Conservation (phyloP, 2,888 invertebrate species). For the Gandaritis pyraliata region DNA sequence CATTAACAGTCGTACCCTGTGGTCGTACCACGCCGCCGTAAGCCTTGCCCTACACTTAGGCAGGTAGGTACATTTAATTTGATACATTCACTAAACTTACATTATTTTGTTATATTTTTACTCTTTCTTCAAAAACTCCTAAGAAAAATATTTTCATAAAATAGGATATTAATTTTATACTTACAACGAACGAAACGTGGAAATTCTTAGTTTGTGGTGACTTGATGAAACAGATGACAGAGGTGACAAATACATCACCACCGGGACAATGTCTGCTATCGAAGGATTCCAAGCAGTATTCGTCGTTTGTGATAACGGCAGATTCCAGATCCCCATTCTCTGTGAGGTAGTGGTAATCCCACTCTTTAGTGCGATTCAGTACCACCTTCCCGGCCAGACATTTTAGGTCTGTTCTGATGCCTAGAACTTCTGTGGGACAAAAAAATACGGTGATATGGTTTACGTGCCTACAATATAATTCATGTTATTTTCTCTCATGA, state of each 20-base stretch:
- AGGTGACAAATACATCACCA: slow-evolving; percentile 54
- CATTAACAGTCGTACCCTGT: too few relatives aligned
- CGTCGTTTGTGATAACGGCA: slow-evolving; percentile 47
- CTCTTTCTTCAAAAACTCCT: too few relatives aligned
- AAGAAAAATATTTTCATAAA: too few relatives aligned
- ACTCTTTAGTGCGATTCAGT: slow-evolving; percentile 54
- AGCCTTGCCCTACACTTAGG: too few relatives aligned
- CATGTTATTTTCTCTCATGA: too few relatives aligned
- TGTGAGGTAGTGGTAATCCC: slow-evolving; percentile 60
- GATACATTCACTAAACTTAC: too few relatives aligned
- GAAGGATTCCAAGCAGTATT: slow-evolving; percentile 75
- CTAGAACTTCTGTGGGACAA: slow-evolving; percentile 60
- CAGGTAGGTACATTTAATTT: too few relatives aligned
- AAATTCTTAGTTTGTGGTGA: slow-evolving; percentile 59
- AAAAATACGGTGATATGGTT: neutral
- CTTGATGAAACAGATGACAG: slow-evolving; percentile 66
- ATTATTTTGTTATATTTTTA: too few relatives aligned
- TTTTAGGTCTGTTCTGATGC: slow-evolving; percentile 56
- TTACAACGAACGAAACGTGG: slow-evolving; percentile 70
- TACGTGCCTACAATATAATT: too few relatives aligned
- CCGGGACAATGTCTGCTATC: slow-evolving; percentile 62
- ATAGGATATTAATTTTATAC: slow-evolving; percentile 36
- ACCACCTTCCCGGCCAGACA: slow-evolving; percentile 62
- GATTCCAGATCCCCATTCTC: slow-evolving; percentile 55
- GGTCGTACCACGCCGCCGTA: too few relatives aligned